Evolutionary conservation across 2,888 invertebrate genomes (phyloP), one percentile per base, ranked within the genome.

Genomic region (Drosophila fulvimacula): DNA sequence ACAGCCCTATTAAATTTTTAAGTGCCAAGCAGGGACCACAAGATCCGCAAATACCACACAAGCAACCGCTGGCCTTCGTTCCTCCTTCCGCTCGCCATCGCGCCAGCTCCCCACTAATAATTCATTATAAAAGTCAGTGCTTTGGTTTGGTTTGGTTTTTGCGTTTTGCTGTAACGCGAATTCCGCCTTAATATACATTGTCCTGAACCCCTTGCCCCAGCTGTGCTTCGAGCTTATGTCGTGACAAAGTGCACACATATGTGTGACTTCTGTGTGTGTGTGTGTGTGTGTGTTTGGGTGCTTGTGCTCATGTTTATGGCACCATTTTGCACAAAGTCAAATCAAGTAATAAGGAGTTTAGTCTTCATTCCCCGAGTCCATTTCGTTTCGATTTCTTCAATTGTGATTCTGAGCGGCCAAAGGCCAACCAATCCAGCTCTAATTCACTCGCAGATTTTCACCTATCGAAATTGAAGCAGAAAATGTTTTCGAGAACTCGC

Each of bases 191-290:
- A 82, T 73, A 71, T 53, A 57, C 48, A 42, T 21, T 15, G n/a
- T 21, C 36, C 39, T 11, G 24, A 13, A 41, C 49, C 24, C 42
- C 34, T 51, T 42, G 1, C 15, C 38, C 42, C 5, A 46, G 1
- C 21, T 57, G 69, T 69, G 69, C 64, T 71, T 62, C 65, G 59
- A 74, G 89, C 85, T 85, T 87, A 85, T 85, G 88, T 84, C 89
- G 85, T 89, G 85, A 89, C 85, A 89, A 87, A 89, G 88, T 88
- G 87, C 87, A 79, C 89, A 83, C 88, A 84, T 82, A 87, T 87
- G 87, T 84, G 80, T 62, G 42, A n/a, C 15, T 34, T 36, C 46
- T 32, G 41, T 51, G 56, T 41, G 39, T 41, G 57, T 41, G 42
- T 56, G 36, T 27, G 55, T 36, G 42, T 58, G 51, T 53, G 64